Conservation (phyloP, 2,888 invertebrate genomes). For the Dryobota labecula region DNA sequence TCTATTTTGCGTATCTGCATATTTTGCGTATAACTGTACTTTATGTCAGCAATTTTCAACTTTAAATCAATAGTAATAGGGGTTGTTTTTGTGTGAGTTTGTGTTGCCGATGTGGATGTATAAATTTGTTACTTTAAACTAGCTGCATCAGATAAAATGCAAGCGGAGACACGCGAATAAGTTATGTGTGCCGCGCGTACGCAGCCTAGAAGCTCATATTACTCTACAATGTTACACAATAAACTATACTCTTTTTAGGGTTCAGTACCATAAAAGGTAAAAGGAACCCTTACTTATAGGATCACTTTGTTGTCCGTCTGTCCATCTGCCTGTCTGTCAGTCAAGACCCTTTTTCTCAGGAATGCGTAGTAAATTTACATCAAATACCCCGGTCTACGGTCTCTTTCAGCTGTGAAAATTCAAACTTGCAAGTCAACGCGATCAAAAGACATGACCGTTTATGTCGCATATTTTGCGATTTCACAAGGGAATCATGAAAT, state of each 20-base stretch:
- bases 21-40: slow-evolving; percentile 12
- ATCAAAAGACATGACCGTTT: too few relatives aligned
- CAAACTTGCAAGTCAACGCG: too few relatives aligned
- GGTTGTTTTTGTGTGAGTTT: background rate
- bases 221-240: slow-evolving; percentile 37
- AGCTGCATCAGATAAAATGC: slow-evolving; percentile 69
- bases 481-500: too few relatives aligned
- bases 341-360: too few relatives aligned
- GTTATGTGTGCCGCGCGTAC: slow-evolving; percentile 35
- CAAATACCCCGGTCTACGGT: too few relatives aligned
- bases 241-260: slow-evolving; percentile 34
- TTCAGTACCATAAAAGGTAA: too few relatives aligned
- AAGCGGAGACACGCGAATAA: slow-evolving; percentile 61
- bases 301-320: too few relatives aligned
- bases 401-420: too few relatives aligned
- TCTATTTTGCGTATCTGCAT: slow-evolving; percentile 40
- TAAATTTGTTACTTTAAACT: slow-evolving; percentile 62
- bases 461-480: too few relatives aligned
- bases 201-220: slow-evolving; percentile 38
- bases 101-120: slow-evolving; percentile 33
- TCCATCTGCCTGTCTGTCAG: too few relatives aligned
- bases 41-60: slow-evolving; percentile 1
- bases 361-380: too few relatives aligned
- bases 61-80: accelerated
- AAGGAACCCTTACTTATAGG: too few relatives aligned